These are phyloP conservation scores for Cosmia pyralina DNA, from an alignment of 2,888 invertebrate genomes.

Conservation along the genomic window DNA sequence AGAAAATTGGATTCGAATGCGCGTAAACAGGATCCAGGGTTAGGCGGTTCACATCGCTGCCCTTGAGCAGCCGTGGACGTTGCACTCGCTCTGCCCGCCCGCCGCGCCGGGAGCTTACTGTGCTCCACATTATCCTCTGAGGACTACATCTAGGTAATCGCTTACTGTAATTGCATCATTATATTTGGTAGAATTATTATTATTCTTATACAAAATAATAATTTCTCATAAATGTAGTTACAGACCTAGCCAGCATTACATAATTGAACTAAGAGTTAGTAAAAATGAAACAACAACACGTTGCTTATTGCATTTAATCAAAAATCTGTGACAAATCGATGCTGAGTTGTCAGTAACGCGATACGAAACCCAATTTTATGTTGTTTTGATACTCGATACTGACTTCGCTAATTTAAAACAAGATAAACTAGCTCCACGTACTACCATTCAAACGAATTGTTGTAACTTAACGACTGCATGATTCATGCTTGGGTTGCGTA, in stretches of 20 bases:
- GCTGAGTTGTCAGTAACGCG: constrained; percentile 44
- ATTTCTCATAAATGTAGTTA: constrained; percentile 1
- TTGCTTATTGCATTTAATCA: constrained; percentile 45
- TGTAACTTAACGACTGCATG: constrained; percentile 70
- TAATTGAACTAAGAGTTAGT: constrained; percentile 11
- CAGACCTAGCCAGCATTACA: constrained; percentile 13
- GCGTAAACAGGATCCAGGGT: constrained; percentile 83
- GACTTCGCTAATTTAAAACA: constrained; percentile 49
- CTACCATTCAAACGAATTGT: constrained; percentile 63
- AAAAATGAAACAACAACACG: constrained; percentile 48
- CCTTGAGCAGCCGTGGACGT: constrained; percentile 70
- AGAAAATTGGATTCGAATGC: constrained; percentile 88
- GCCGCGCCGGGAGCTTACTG: constrained; percentile 47
- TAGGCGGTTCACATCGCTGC: constrained; percentile 69
- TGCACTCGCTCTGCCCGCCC: constrained; percentile 55
- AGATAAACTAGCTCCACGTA: constrained; percentile 60
- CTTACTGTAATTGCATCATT: constrained; percentile 30
- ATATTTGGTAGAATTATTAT: constrained; percentile 10
- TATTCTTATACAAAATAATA: constrained; percentile 6
- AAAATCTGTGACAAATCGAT: constrained; percentile 47
- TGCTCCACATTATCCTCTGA: constrained; percentile 42
- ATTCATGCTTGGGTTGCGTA: constrained; percentile 76
- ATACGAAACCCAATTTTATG: constrained; percentile 61
- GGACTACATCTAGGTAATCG: constrained; percentile 36
- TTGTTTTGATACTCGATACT: constrained; percentile 63